Base-by-base conservation (phyloP, 2,888 invertebrate genomes). In the Ctena decussata region DNA sequence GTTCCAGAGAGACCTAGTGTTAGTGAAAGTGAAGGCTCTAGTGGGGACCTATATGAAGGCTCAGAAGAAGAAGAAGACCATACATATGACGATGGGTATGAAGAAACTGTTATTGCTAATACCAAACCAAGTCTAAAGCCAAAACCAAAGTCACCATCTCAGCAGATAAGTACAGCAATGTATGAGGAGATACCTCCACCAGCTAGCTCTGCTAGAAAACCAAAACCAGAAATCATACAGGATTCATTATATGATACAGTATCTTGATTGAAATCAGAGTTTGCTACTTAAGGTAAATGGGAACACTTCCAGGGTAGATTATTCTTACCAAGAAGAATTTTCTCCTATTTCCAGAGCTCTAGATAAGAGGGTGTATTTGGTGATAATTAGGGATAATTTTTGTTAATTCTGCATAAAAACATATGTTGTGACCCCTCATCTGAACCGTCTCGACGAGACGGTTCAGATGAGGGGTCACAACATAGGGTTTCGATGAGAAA, bases 201-300 rank as follows among this genome's bases (percentile, higher is more conserved):
- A 6, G 76, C 49, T 12, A 46, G 65, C 2, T 70, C 30, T 44
- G 77, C 76, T 24, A 77, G 76, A 37, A 80, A 76, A 53, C 65
- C 6, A 72, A 60, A 30, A 60, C 44, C 27, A 57, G 24, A 21
- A 32, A 70, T 24, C 39, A 30, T 24, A 6, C 73, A 80, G 24
- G 82, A 82, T n/a, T 73, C 82, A 35, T 60, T 82, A n/a, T 82
- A 82, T 73, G 82, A 82, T 49, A 77, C 74, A 69, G 74, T 80
- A 27, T 69, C 80, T 8, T 65, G 35, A 65, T 2, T n/a, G n/a
- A n/a, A n/a, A n/a, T n/a, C n/a, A n/a, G n/a, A n/a, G n/a, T n/a
- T n/a, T n/a, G n/a, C n/a, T n/a, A n/a, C n/a, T n/a, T n/a, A n/a
- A n/a, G n/a, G n/a, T n/a, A n/a, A n/a, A n/a, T n/a, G n/a, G n/a